These are phyloP conservation scores for Andrena bucephala DNA, from an alignment of 2,888 invertebrate species.

Conservation along the genomic window DNA sequence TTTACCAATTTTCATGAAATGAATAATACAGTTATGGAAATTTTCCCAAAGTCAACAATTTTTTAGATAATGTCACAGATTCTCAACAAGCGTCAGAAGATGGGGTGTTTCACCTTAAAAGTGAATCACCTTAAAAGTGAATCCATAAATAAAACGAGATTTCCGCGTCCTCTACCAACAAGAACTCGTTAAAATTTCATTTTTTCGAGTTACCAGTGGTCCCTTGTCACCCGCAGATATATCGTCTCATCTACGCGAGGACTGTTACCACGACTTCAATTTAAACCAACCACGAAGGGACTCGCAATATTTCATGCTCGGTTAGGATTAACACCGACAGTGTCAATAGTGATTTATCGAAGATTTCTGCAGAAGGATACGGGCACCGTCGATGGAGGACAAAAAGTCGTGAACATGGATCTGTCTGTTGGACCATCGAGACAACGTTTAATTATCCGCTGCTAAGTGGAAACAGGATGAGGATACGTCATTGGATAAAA, in stretches of 20 bases:
- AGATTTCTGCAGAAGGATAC: not conserved
- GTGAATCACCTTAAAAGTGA: too few relatives aligned
- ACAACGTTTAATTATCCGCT: slow-evolving; percentile 28
- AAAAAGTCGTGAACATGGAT: slow-evolving; percentile 11
- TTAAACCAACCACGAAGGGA: slow-evolving; percentile 1
- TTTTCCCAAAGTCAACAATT: too few relatives aligned
- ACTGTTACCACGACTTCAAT: slow-evolving; percentile 4
- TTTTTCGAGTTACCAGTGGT: slow-evolving; percentile 2
- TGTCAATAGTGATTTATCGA: slow-evolving; percentile 32
- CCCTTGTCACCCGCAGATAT: slow-evolving; percentile 4
- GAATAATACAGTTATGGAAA: too few relatives aligned
- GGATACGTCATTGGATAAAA: slow-evolving; percentile 33
- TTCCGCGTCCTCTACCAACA: not conserved
- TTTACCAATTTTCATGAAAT: too few relatives aligned
- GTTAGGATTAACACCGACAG: slow-evolving; percentile 18
- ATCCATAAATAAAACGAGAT: too few relatives aligned
- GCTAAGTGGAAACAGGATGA: slow-evolving; percentile 9
- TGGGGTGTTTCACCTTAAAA: too few relatives aligned
- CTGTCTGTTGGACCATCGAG: not conserved
- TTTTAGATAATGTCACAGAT: too few relatives aligned
- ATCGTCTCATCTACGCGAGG: slow-evolving; percentile 13
- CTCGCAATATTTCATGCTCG: slow-evolving; percentile 25
- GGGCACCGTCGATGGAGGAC: not conserved
- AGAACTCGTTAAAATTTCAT: not conserved
- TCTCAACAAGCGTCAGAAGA: too few relatives aligned